Evolutionary conservation across 2,888 invertebrate genomes (phyloP).

Genomic region (Isotomurus palustris): DNA sequence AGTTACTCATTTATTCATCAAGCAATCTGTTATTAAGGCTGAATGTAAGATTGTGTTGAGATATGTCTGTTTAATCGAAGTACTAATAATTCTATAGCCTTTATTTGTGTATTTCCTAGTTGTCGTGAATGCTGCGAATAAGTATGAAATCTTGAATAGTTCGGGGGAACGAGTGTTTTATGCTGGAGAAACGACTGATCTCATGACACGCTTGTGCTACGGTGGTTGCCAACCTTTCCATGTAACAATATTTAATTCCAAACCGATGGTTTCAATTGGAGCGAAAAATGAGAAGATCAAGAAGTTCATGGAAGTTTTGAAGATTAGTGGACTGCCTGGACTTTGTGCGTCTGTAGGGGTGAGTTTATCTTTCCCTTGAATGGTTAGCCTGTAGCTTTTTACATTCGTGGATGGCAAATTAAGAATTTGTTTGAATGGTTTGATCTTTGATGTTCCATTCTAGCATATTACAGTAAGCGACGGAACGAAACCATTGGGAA

Average conservation of each 20-base stretch:
- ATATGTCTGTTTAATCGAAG: too few relatives aligned
- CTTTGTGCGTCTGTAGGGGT: slow-evolving; percentile 30
- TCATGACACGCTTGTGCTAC: slow-evolving; percentile 31
- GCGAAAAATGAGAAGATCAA: slow-evolving; percentile 20
- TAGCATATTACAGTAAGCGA: slow-evolving; percentile 31
- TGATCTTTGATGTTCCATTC: not conserved
- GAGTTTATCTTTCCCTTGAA: too few relatives aligned
- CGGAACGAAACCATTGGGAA: slow-evolving; percentile 27
- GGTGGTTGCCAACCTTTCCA: slow-evolving; percentile 36
- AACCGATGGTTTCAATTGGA: slow-evolving; percentile 23
- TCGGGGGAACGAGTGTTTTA: slow-evolving; percentile 28
- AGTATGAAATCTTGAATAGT: slow-evolving; percentile 36
- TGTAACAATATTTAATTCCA: slow-evolving; percentile 26
- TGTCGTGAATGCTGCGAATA: slow-evolving; percentile 35
- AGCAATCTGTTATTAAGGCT: slow-evolving; percentile 33
- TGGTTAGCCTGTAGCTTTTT: too few relatives aligned
- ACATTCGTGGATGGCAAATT: too few relatives aligned
- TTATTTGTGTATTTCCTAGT: slow-evolving; percentile 12
- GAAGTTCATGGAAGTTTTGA: slow-evolving; percentile 31
- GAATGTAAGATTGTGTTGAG: slow-evolving; percentile 36
- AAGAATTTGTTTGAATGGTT: not conserved
- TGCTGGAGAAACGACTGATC: slow-evolving; percentile 34
- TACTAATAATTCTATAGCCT: not conserved
- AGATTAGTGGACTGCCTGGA: slow-evolving; percentile 30
- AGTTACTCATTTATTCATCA: slow-evolving; percentile 36